Evolutionary conservation across 2,797 vertebrate genomes (phyloP).

Genomic region (Poeciliopsis turneri): DNA sequence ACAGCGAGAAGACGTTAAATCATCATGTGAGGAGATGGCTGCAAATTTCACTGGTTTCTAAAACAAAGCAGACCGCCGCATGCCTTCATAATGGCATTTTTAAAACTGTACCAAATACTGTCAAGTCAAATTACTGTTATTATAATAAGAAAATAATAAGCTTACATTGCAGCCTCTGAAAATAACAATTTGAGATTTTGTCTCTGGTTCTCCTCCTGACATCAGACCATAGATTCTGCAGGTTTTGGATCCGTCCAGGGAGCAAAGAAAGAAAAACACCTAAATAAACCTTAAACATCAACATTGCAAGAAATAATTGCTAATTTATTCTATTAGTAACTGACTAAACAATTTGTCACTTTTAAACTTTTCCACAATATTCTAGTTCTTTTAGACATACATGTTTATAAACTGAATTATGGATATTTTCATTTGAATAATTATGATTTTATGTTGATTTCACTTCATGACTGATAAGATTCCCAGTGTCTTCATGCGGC

Average conservation of each 20-base stretch:
- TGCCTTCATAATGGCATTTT: not conserved
- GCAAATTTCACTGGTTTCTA: not conserved
- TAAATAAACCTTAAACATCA: not conserved
- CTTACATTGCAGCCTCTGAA: slow-evolving; percentile 1
- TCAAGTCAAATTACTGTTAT: not conserved
- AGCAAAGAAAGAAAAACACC: not conserved
- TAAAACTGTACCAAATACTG: not conserved
- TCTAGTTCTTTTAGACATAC: not conserved
- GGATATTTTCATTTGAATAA: not conserved
- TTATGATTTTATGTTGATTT: not conserved
- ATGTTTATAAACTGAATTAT: not conserved
- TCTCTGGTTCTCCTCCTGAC: not conserved
- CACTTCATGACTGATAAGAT: not conserved
- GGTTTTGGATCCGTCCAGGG: not conserved
- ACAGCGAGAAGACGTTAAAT: not conserved
- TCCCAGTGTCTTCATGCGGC: not conserved
- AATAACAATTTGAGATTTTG: not conserved
- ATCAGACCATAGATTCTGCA: not conserved
- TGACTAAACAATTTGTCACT: not conserved
- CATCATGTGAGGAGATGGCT: not conserved
- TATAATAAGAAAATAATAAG: not conserved
- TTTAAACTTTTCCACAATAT: not conserved
- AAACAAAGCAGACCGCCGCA: not conserved
- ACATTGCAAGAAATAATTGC: not conserved
- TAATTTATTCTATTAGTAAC: not conserved